phyloP scores from a whole-genome alignment of 2,888 invertebrate species.

The Caenorhabditis sp. region DNA sequence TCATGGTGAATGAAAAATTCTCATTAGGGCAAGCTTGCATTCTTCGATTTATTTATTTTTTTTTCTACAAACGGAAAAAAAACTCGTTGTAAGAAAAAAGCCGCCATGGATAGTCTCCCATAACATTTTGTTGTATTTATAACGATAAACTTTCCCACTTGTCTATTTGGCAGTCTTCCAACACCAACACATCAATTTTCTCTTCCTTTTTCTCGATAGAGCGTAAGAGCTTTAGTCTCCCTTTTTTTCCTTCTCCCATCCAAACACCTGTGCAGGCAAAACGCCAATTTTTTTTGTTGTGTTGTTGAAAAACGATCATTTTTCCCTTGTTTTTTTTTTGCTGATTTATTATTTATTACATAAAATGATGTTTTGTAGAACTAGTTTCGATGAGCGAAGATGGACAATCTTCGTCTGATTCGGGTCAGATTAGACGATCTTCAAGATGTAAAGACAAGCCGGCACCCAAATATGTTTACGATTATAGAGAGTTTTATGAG shows the following conservation, averaged over 20 bases:
- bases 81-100: too few relatives aligned
- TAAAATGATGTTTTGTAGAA: background rate
- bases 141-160: background rate
- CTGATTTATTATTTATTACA: background rate
- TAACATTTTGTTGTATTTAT: too few relatives aligned
- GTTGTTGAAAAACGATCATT: background rate
- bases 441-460: background rate
- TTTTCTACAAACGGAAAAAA: too few relatives aligned
- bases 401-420: background rate
- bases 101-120: too few relatives aligned
- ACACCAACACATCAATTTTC: background rate
- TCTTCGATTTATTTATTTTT: too few relatives aligned
- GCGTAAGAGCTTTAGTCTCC: background rate
- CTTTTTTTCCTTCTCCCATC: background rate
- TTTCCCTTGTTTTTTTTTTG: slow-evolving; percentile 3
- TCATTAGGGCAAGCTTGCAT: too few relatives aligned
- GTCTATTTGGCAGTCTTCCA: background rate
- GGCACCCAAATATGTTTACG: background rate
- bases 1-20: too few relatives aligned
- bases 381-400: background rate
- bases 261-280: slow-evolving; percentile 5
- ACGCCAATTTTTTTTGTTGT: background rate
- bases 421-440: background rate
- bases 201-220: background rate
- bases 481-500: background rate